Conservation (phyloP, 2,888 invertebrate genomes). For the Caenorhabditis sp. region DNA sequence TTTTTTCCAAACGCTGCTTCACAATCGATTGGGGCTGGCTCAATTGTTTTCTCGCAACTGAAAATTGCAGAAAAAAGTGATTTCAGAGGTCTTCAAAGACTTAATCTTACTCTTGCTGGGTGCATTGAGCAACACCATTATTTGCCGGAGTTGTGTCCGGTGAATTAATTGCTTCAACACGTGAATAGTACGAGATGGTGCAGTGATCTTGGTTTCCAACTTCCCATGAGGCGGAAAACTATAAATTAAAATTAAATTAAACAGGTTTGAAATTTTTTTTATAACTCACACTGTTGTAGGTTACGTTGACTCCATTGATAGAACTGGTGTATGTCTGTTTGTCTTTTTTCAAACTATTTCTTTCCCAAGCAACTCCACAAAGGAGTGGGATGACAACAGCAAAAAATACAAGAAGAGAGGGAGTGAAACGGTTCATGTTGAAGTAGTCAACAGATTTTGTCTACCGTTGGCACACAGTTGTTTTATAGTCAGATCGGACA, state of each 20-base stretch:
- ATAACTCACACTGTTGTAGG: no score
- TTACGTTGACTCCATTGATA: not conserved
- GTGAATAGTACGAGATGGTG: not conserved
- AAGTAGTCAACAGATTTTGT: not conserved
- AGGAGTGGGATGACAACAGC: not conserved
- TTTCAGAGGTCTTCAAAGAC: not conserved
- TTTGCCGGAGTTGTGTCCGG: not conserved
- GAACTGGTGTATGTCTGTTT: not conserved
- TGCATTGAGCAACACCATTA: not conserved
- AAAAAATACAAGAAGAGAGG: not conserved
- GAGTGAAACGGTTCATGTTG: not conserved
- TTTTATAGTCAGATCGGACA: not conserved
- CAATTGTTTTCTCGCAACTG: not conserved
- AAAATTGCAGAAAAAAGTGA: not conserved
- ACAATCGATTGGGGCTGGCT: not conserved
- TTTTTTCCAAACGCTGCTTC: not conserved
- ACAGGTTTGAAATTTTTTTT: no score
- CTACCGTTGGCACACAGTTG: not conserved
- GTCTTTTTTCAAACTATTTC: not conserved
- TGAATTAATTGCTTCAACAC: not conserved
- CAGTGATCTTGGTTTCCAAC: conserved; percentile 6
- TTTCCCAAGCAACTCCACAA: not conserved
- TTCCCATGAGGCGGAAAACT: not conserved
- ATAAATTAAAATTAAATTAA: no score
- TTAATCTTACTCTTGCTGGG: conserved; percentile 1